A percentile compares a stretch with the other conserved stretches of the same genome.
Evolutionary conservation across 2,113 vertebrate species (phyloP).

Genomic region (Struthidea cinerea): DNA sequence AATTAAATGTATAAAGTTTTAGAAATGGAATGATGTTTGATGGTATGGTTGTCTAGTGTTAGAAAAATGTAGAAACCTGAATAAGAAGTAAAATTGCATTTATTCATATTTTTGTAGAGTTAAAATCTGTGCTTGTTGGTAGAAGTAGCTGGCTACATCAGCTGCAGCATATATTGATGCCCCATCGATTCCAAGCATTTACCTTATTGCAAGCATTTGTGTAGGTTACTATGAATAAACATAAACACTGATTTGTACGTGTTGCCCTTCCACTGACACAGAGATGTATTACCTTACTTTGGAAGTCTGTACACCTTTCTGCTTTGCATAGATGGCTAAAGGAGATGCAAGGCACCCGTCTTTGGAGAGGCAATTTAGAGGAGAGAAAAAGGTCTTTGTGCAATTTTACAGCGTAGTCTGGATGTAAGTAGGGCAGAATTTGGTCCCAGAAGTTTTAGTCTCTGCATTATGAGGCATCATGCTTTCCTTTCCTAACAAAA

Average conservation of each 20-base stretch:
- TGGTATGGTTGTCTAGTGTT: neutral
- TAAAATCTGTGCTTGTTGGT: neutral
- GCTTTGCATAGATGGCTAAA: conserved; percentile 60
- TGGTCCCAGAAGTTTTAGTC: neutral
- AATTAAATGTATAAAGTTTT: neutral
- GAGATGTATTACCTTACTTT: conserved; percentile 63
- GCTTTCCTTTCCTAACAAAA: neutral
- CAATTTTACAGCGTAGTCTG: neutral
- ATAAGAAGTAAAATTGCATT: neutral
- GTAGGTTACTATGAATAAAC: conserved; percentile 64
- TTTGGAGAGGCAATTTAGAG: conserved; percentile 47
- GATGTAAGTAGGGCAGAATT: neutral
- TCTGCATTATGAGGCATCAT: neutral
- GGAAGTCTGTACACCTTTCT: conserved; percentile 54
- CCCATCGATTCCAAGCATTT: conserved; percentile 10
- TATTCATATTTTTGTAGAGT: neutral
- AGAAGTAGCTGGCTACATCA: neutral
- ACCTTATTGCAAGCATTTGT: conserved; percentile 41
- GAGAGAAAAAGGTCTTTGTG: conserved; percentile 50
- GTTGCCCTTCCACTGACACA: conserved; percentile 60
- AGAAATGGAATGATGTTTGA: neutral
- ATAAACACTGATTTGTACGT: conserved; percentile 53
- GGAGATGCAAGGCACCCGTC: conserved; percentile 43
- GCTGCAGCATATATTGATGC: neutral
- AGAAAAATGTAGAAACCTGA: neutral